Conservation (phyloP, 1,140 invertebrate species). For the Calephelis virginiensis region DNA sequence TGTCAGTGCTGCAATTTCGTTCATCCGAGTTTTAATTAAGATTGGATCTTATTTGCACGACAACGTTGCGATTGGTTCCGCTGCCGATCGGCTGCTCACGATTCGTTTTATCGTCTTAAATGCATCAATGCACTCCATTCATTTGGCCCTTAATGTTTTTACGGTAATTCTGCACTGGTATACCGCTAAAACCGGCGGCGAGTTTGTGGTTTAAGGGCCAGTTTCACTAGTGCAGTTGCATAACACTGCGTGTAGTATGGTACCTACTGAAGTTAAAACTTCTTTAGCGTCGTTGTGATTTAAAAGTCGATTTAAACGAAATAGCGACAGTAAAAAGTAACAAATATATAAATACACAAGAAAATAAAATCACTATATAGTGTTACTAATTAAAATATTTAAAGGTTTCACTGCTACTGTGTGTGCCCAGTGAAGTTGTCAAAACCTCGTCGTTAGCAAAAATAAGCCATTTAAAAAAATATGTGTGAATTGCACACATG, state of each 20-base stretch:
- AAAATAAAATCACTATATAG: too few relatives aligned
- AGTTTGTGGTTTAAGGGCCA: slow-evolving; percentile 28
- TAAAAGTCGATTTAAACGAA: too few relatives aligned
- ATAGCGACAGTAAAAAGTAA: too few relatives aligned
- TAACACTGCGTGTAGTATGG: not conserved
- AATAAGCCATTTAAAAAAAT: too few relatives aligned
- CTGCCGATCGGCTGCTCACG: slow-evolving; percentile 49
- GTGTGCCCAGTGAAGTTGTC: too few relatives aligned
- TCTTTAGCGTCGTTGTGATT: too few relatives aligned
- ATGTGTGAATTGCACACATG: too few relatives aligned
- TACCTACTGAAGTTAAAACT: too few relatives aligned
- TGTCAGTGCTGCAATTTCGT: slow-evolving; percentile 51
- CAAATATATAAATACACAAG: too few relatives aligned
- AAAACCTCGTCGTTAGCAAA: too few relatives aligned
- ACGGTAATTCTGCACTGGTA: slow-evolving; percentile 43
- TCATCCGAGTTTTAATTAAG: slow-evolving; percentile 62
- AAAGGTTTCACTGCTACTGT: too few relatives aligned
- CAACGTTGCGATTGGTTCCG: slow-evolving; percentile 35
- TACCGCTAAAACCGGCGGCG: slow-evolving; percentile 35
- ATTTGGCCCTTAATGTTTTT: slow-evolving; percentile 45
- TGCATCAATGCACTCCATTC: slow-evolving; percentile 48
- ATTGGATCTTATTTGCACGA: slow-evolving; percentile 49
- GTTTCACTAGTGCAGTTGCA: slow-evolving; percentile 23
- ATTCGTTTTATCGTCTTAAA: slow-evolving; percentile 48
- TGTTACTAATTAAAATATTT: too few relatives aligned